Base-by-base conservation (phyloP, 2,888 invertebrate genomes). In the Dyspetes luteomarginatus region DNA sequence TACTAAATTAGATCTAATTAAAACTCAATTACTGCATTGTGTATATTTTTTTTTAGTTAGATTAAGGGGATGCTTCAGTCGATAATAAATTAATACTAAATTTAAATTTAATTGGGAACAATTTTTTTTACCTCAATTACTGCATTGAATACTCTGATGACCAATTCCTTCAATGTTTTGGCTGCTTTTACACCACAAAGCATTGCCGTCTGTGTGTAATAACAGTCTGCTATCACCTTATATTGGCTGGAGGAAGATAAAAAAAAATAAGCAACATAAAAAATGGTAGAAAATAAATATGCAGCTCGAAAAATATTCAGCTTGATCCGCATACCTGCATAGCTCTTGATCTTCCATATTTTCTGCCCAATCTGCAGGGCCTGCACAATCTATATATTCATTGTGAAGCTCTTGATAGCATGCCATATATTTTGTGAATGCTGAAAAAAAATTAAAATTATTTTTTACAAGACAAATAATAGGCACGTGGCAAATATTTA, bases 301-400 rank as follows among this genome's bases (percentile, higher is more conserved):
- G n/a, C n/a, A n/a, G n/a, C n/a, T n/a, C n/a, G n/a, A n/a, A n/a
- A 15, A 26, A 43, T 43, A 17, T 56, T n/a, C 9, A 43, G 12
- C 3, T 62, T 2, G 22, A n/a, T 22, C 5, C 1, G 62, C 58
- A 81, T 90, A 93, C 92, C 90, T 90, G 89, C 94, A 94, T 28
- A 93, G 89, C 72, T 90, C 87, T n/a, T 86, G 84, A 43, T 89
- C 83, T 73, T 93, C 92, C 22, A 87, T 85, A 64, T 92, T 91
- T 88, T 94, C 94, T 80, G 92, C 93, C 94, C 94, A 94, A 88
- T 94, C 94, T 1, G 93, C 91, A 3, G 93, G 91, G 0, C 93
- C 94, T 82, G 92, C 92, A 82, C 94, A 94, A 81, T 93, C 92
- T 58, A 93, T 92, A 84, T 93, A 93, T 80, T 94, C 93, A 24